Conservation (phyloP, 2,888 invertebrate genomes). For the Troilus luridus region DNA sequence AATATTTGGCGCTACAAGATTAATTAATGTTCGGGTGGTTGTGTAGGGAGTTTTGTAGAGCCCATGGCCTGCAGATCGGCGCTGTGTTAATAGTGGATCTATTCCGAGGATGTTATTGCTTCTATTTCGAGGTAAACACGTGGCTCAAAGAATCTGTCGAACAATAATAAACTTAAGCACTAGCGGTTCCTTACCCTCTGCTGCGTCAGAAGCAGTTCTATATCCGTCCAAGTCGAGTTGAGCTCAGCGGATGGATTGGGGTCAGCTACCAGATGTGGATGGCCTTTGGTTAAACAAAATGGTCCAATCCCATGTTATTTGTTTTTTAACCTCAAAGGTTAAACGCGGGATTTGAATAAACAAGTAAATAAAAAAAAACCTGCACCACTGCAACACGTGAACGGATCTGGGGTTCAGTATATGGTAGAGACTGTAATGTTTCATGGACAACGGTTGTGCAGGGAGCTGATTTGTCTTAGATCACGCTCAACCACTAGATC, state of each 20-base stretch:
- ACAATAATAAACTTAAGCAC: conserved; percentile 30
- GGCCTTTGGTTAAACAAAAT: conserved; percentile 1
- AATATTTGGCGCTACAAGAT: no score
- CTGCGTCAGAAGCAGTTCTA: conserved; percentile 27
- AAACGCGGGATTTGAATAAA: no score
- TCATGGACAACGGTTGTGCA: no score
- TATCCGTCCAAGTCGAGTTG: neutral
- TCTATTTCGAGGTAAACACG: conserved; percentile 39
- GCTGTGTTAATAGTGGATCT: neutral
- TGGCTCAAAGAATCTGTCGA: conserved; percentile 46
- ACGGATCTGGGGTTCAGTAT: no score
- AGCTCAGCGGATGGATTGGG: neutral
- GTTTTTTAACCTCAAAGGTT: neutral
- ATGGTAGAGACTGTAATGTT: no score
- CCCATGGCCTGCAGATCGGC: neutral
- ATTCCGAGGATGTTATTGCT: conserved; percentile 15
- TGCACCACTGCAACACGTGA: no score
- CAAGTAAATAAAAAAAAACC: no score
- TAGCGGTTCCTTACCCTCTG: conserved; percentile 12
- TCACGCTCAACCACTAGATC: no score
- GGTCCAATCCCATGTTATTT: neutral
- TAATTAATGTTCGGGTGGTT: neutral
- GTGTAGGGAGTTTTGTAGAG: neutral
- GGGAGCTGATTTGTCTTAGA: no score
- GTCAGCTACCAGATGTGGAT: conserved; percentile 1